Base-by-base conservation (phyloP, 2,888 invertebrate genomes). In the Colletes collaris region DNA sequence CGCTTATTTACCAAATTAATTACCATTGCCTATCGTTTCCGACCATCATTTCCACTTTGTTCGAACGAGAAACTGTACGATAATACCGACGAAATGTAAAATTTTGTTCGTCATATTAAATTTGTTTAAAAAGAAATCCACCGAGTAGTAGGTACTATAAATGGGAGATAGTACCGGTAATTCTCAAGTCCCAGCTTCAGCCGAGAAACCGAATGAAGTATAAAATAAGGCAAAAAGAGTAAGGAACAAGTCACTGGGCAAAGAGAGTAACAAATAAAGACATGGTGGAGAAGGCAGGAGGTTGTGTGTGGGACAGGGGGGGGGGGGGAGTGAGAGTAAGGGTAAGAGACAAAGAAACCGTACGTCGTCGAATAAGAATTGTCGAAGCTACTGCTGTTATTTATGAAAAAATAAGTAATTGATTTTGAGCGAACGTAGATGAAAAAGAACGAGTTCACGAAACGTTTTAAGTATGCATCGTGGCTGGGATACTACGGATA, bases 161-260 rank as follows among this genome's bases (percentile, higher is more conserved):
- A 53, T 19, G 19, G 7, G 53, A 10, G 19, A 49, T 10, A 4
- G 8, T 49, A 13, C 27, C 16, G 27, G 35, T 56, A 10, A 11
- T 27, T 11, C 4, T 64, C 35, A 19, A 55, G 27, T 66, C 46
- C n/a, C n/a, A 58, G 50, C 35, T 52, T n/a, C 19, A n/a, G n/a
- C 19, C 40, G 59, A 69, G 44, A 60, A 60, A 69, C 50, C 13
- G 52, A 52, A 60, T 16, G 13, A 16, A 58, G 52, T 60, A 60
- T 37, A 8, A 69, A 69, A 52, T 60, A 52, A 69, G 16, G 40
- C 65, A 56, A 58, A 72, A 59, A 50, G 37, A 16, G 8, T n/a
- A 40, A 50, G n/a, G 11, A 27, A 67, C 55, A 37, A 56, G 56
- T 55, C 67, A 46, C 44, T 13, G n/a, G 50, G 53, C 49, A 59